Conservation (phyloP, 2,113 vertebrate species). For the Hoplias malabaricus region DNA sequence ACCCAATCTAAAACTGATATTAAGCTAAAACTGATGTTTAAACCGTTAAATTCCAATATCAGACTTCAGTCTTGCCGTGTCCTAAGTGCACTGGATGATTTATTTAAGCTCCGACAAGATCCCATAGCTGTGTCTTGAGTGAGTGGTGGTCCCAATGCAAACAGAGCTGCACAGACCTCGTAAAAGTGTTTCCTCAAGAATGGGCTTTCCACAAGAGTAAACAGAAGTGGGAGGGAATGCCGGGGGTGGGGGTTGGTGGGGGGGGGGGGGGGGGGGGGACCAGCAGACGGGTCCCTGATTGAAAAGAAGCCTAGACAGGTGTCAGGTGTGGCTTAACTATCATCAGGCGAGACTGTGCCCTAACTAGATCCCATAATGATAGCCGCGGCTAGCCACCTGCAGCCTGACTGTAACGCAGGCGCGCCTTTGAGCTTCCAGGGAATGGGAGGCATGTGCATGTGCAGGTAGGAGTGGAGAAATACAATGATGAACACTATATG, state of each 20-base stretch:
- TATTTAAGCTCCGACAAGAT: neutral
- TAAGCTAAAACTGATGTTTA: too few relatives aligned
- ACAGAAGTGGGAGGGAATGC: slow-evolving; percentile 16
- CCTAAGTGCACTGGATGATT: neutral
- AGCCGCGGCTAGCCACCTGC: slow-evolving; percentile 66
- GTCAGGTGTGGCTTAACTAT: slow-evolving; percentile 72
- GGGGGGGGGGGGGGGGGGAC: neutral
- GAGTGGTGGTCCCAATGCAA: neutral
- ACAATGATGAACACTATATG: too few relatives aligned
- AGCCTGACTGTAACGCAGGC: slow-evolving; percentile 49
- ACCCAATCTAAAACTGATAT: too few relatives aligned
- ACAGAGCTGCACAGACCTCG: neutral
- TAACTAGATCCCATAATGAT: slow-evolving; percentile 70
- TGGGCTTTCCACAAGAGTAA: slow-evolving; percentile 20
- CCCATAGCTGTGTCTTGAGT: neutral
- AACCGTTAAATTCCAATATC: neutral
- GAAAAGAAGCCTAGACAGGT: slow-evolving; percentile 61
- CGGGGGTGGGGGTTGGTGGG: neutral
- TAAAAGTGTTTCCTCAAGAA: neutral
- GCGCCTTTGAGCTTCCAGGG: slow-evolving; percentile 7
- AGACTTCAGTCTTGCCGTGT: neutral
- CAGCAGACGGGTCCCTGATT: slow-evolving; percentile 25
- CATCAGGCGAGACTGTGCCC: slow-evolving; percentile 44
- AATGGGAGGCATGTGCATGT: neutral
- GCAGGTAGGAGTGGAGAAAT: neutral